Evolutionary conservation across 2,888 invertebrate genomes (phyloP), one percentile per base, ranked within the genome.

Genomic region (Elmis aenea): DNA sequence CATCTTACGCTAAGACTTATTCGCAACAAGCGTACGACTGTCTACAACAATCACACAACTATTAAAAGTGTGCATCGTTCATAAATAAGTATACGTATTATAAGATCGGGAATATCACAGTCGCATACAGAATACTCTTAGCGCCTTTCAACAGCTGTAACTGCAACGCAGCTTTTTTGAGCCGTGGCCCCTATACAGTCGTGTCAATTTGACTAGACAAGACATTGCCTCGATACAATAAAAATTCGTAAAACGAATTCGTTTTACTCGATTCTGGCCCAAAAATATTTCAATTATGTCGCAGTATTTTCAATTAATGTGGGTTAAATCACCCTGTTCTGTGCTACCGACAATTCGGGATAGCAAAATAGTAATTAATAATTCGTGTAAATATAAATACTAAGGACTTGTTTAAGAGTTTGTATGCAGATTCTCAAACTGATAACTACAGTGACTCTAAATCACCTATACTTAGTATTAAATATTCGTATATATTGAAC

Each of bases 71-170:
- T 46, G 51, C 48, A 52, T 54, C 56, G 47, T 50, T 44, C 50
- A 47, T 52, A 52, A 52, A 52, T 55, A 54, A 51, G 51, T 53
- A 55, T 51, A 57, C 51, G 50, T 53, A 57, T 58, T 54, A 49
- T 54, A 59, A 59, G 60, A 61, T 61, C 58, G 59, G 51, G 54
- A 60, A 65, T 67, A 67, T 67, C 67, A 67, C 67, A 67, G 67
- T 66, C 66, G 61, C 59, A 54, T 54, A 51, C 52, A 61, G 61
- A 66, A 65, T 64, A 64, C 61, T 65, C 64, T 66, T 66, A 67
- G 65, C 64, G 60, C 57, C 54, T 38, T 52, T 50, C 58, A 58
- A 60, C 59, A 65, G 66, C 66, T 66, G 66, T 65, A 66, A 66
- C 66, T 66, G 64, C 66, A 66, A 66, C 65, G 47, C 41, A 41